Evolutionary conservation across 2,797 vertebrate species (phyloP).

Genomic region (Eupleurogrammus muticus): DNA sequence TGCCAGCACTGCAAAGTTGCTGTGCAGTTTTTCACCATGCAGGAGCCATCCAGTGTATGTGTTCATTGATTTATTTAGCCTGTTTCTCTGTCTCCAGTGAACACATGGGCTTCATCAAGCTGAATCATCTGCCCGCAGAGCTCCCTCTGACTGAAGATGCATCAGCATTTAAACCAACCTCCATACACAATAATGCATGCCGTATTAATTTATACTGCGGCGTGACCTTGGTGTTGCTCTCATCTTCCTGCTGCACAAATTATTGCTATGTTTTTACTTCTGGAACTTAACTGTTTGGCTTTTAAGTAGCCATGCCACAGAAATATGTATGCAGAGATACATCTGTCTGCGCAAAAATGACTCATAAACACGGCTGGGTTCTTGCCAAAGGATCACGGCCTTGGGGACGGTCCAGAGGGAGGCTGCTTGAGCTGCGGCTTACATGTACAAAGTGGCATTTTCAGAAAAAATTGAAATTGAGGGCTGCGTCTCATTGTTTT

Average conservation of each 20-base stretch:
- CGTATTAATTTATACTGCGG: too few species aligned
- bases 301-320: neutral
- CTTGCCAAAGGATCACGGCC: constrained; percentile 35
- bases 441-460: constrained; percentile 61
- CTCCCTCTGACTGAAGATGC: too few species aligned
- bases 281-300: too few species aligned
- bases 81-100: too few species aligned
- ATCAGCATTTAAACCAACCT: too few species aligned
- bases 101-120: too few species aligned
- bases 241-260: neutral
- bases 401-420: constrained; percentile 26
- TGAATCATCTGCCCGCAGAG: too few species aligned
- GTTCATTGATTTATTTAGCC: too few species aligned
- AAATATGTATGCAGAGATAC: neutral
- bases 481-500: constrained; percentile 59
- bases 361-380: constrained; percentile 5
- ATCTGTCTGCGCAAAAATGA: neutral
- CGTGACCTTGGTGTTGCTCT: neutral
- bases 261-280: neutral
- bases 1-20: too few species aligned
- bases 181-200: too few species aligned
- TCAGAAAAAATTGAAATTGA: constrained; percentile 36
- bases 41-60: too few species aligned
- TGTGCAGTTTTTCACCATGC: too few species aligned
- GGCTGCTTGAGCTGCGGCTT: constrained; percentile 60